A percentile compares a stretch with the other conserved stretches of the same genome.
Conservation (phyloP, 2,113 vertebrate species). For the Cercopithecus mona region DNA sequence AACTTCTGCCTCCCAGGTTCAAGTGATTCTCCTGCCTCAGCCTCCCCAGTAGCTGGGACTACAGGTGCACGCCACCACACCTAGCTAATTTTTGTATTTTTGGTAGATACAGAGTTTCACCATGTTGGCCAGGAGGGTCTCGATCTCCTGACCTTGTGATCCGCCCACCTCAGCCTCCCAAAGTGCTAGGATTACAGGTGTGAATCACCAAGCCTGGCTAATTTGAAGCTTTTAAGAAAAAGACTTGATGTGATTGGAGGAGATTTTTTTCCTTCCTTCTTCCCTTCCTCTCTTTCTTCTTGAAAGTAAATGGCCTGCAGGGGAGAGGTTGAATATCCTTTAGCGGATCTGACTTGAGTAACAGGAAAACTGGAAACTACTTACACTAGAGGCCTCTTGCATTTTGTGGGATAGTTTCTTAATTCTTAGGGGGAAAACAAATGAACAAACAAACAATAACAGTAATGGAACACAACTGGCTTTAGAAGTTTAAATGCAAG, state of each 20-base stretch:
- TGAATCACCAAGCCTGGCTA: not conserved
- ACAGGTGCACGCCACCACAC: too few species aligned
- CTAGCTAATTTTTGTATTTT: too few species aligned
- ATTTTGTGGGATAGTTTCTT: not conserved
- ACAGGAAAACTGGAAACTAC: not conserved
- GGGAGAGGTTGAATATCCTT: not conserved
- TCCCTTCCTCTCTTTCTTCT: too few species aligned
- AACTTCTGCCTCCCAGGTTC: too few species aligned
- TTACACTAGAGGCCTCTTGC: not conserved
- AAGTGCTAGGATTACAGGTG: too few species aligned
- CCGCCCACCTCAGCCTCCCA: too few species aligned
- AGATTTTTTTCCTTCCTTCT: not conserved
- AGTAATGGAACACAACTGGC: not conserved
- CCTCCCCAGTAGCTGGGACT: too few species aligned
- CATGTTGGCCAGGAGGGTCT: too few species aligned
- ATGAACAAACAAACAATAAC: not conserved
- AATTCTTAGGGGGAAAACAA: not conserved
- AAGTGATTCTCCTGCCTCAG: too few species aligned
- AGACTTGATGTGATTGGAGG: not conserved
- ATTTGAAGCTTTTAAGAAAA: not conserved
- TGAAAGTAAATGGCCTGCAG: not conserved
- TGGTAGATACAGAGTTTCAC: too few species aligned
- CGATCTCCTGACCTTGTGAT: too few species aligned
- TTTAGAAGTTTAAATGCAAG: slow-evolving; percentile 16
- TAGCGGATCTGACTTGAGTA: not conserved